These are phyloP conservation scores for Heliconius eleuchia DNA, from an alignment of 1,140 invertebrate species.

Conservation along the genomic window DNA sequence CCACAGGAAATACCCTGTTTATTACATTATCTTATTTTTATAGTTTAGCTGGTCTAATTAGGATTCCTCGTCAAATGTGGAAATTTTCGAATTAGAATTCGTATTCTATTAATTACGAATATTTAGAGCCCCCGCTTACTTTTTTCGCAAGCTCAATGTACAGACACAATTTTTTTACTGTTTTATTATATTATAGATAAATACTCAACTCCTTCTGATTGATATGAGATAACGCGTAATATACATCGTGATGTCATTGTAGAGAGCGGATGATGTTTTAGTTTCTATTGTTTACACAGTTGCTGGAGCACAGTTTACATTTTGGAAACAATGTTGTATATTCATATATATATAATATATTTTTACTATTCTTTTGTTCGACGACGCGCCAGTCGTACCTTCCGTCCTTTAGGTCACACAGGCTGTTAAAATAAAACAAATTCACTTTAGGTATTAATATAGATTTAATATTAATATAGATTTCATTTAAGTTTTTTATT, in stretches of 20 bases:
- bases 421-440: not conserved
- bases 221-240: not conserved
- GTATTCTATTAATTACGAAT: too few relatives aligned
- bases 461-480: too few relatives aligned
- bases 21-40: too few relatives aligned
- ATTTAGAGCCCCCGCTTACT: too few relatives aligned
- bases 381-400: not conserved
- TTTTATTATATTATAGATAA: not conserved
- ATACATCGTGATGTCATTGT: not conserved
- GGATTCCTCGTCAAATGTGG: too few relatives aligned
- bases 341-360: not conserved
- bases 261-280: slow-evolving; percentile 14
- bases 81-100: too few relatives aligned
- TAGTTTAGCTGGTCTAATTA: too few relatives aligned
- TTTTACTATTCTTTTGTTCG: not conserved
- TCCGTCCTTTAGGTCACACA: not conserved
- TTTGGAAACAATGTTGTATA: slow-evolving; percentile 39
- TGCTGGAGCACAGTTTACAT: slow-evolving; percentile 33
- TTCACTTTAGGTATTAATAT: not conserved
- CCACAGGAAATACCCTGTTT: too few relatives aligned
- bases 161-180: too few relatives aligned
- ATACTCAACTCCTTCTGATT: not conserved
- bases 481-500: not conserved
- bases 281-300: slow-evolving; percentile 23
- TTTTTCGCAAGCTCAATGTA: too few relatives aligned